These are phyloP conservation scores for zebrafish (Danio rerio) DNA, from an alignment of 2,113 vertebrate genomes.

Conservation along the genomic window DNA sequence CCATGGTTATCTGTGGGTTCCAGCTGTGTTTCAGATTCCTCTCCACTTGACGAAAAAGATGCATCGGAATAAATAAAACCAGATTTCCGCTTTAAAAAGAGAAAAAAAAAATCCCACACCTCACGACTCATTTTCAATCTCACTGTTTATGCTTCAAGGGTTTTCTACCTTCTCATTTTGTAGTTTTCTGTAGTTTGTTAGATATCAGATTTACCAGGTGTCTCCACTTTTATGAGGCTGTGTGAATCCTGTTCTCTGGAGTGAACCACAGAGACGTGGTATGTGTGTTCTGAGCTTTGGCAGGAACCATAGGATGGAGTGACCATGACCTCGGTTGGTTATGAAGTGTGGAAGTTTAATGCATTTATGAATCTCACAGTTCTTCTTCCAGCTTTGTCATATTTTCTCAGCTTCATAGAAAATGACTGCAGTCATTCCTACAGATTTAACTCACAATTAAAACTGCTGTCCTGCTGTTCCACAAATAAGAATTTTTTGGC, in stretches of 20 bases:
- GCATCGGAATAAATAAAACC: slow-evolving; percentile 52
- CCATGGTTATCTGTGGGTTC: slow-evolving; percentile 35
- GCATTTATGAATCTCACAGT: not conserved
- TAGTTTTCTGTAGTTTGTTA: slow-evolving; percentile 19
- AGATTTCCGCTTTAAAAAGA: slow-evolving; percentile 32
- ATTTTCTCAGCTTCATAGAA: not conserved
- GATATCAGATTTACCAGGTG: slow-evolving; percentile 3
- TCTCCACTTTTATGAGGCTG: slow-evolving; percentile 13
- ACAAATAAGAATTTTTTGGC: not conserved
- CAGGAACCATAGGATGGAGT: not conserved
- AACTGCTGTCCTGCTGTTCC: not conserved
- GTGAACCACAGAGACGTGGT: not conserved
- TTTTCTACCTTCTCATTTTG: slow-evolving; percentile 38
- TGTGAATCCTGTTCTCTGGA: slow-evolving; percentile 20
- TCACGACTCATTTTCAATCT: slow-evolving; percentile 44
- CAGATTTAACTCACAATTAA: not conserved
- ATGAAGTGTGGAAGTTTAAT: not conserved
- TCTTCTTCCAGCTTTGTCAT: slow-evolving; percentile 14
- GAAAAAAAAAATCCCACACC: slow-evolving; percentile 29
- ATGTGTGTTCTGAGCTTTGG: not conserved
- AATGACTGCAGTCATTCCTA: slow-evolving; percentile 50
- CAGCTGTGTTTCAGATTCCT: slow-evolving; percentile 23
- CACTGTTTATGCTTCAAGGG: slow-evolving; percentile 6
- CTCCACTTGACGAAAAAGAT: slow-evolving; percentile 8
- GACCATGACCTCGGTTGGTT: not conserved